Evolutionary conservation across 2,797 vertebrate genomes (phyloP), one percentile per base, ranked within the genome.

Genomic region (Sebastes cheni): DNA sequence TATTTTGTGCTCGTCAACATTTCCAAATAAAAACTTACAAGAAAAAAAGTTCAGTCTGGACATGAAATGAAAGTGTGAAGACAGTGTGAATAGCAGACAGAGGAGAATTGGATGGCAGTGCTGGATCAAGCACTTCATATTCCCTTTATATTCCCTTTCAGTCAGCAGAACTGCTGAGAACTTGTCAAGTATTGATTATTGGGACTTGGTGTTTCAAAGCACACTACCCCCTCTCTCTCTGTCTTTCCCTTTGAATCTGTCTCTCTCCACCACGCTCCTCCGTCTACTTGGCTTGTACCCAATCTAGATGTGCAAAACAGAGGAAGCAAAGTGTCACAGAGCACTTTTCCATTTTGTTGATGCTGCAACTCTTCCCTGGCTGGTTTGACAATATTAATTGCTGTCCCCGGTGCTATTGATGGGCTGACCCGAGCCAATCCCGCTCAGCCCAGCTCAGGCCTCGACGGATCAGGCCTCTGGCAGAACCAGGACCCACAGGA

Each of bases 311-410:
- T 88, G 86, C 87, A 86, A 85, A 94, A 93, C 62, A 71, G 80
- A 75, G 67, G 74, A 85, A 84, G 69, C 67, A 89, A 90, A 89
- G 93, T 93, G 91, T 92, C 91, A 91, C 75, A 56, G 74, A 85
- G 90, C 90, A 88, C 87, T 91, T 91, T 93, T 90, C 74, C 64
- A 80, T 95, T 95, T 89, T 94, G 94, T 93, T 83, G 90, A 94
- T 90, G 84, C 84, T 92, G 94, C 94, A 93, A 82, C 87, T 91
- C 86, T 92, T 83, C 58, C 61, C 61, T 23, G 60, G 79, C 79
- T 83, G 80, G 72, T 92, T 88, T 86, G 87, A 91, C 92, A 89
- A 92, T 92, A 94, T 94, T 94, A 94, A 93, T 95, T 91, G 90
- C 91, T 92, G 91, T 91, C 89, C 85, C 85, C 61, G 72, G 61